phyloP scores from a whole-genome alignment of 30 jellyfish, hydroid and myxozoan species.

The Mastigias papua region DNA sequence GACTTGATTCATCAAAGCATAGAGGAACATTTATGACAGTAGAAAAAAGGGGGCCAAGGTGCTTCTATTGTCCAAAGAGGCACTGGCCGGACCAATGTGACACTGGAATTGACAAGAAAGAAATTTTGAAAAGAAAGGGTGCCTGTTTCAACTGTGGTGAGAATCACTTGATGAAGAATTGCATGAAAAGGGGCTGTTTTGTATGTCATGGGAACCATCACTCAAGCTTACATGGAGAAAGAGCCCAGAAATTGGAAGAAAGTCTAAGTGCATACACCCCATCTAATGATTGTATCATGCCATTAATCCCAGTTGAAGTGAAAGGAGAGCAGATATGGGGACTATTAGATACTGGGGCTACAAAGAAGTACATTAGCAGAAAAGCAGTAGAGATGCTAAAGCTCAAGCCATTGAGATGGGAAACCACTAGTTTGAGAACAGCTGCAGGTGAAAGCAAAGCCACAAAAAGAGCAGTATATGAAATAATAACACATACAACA shows the following conservation, averaged over 20 bases:
- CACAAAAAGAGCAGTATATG: slow-evolving; percentile 48
- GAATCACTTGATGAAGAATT: slow-evolving; percentile 36
- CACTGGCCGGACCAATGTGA: slow-evolving; percentile 74
- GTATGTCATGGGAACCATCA: slow-evolving; percentile 66
- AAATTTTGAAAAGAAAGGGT: slow-evolving; percentile 48
- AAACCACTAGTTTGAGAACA: slow-evolving; percentile 31
- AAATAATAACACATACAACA: slow-evolving; percentile 1
- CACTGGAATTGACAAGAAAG: slow-evolving; percentile 15
- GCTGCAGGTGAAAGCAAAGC: slow-evolving; percentile 28
- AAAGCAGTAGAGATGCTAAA: slow-evolving; percentile 25
- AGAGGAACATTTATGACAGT: slow-evolving; percentile 27
- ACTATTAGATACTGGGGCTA: slow-evolving; percentile 35
- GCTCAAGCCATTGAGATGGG: slow-evolving; percentile 61
- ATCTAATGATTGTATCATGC: slow-evolving; percentile 42
- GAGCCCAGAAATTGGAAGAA: slow-evolving; percentile 22
- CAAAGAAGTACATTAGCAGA: slow-evolving; percentile 32
- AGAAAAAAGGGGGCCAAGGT: slow-evolving; percentile 36
- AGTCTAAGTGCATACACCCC: slow-evolving; percentile 34
- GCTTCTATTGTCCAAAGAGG: slow-evolving; percentile 60
- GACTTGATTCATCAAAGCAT: neutral
- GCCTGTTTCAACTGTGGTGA: slow-evolving; percentile 59
- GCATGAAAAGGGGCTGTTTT: slow-evolving; percentile 59
- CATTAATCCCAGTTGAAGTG: slow-evolving; percentile 54
- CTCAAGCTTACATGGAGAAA: slow-evolving; percentile 57
- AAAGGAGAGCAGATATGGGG: slow-evolving; percentile 41